A percentile compares a stretch with the other conserved stretches of the same genome.
phyloP scores from a whole-genome alignment of 2,797 vertebrate species.

The Chaetodon trifasciatus region DNA sequence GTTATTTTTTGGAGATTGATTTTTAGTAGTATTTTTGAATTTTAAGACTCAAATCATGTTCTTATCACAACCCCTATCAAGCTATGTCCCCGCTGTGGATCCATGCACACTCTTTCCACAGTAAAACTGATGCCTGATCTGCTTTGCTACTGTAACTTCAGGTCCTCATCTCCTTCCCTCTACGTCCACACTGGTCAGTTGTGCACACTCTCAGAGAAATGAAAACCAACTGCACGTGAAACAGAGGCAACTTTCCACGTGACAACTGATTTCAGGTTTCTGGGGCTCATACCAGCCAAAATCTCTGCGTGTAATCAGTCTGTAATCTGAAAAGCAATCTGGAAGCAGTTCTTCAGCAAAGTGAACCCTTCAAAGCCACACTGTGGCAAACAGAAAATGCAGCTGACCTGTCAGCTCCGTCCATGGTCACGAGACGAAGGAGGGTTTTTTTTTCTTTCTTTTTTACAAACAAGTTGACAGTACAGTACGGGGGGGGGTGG shows the following conservation, averaged over 20 bases:
- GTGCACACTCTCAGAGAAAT: background rate
- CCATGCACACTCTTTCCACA: background rate
- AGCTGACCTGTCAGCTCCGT: conserved; percentile 67
- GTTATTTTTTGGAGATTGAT: background rate
- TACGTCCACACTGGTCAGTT: background rate
- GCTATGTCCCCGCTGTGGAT: background rate
- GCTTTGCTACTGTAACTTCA: conserved; percentile 13
- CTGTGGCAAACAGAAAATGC: conserved; percentile 70
- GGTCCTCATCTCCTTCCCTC: background rate
- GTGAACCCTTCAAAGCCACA: conserved; percentile 63
- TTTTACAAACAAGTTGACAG: conserved; percentile 31
- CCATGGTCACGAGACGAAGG: conserved; percentile 52
- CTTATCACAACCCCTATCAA: background rate
- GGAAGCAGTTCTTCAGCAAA: conserved; percentile 36
- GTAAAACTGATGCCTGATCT: background rate
- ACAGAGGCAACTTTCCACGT: background rate
- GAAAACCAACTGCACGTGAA: background rate
- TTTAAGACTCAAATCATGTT: conserved; percentile 15
- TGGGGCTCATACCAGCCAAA: background rate
- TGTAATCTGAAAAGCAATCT: conserved; percentile 17
- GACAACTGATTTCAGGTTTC: background rate
- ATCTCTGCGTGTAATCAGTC: conserved; percentile 4
- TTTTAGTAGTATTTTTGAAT: background rate
- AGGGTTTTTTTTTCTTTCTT: conserved; percentile 49
- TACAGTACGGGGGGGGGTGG: conserved; percentile 30